phyloP scores from a whole-genome alignment of 1,140 invertebrate genomes.

The Parasteatoda tepidariorum region DNA sequence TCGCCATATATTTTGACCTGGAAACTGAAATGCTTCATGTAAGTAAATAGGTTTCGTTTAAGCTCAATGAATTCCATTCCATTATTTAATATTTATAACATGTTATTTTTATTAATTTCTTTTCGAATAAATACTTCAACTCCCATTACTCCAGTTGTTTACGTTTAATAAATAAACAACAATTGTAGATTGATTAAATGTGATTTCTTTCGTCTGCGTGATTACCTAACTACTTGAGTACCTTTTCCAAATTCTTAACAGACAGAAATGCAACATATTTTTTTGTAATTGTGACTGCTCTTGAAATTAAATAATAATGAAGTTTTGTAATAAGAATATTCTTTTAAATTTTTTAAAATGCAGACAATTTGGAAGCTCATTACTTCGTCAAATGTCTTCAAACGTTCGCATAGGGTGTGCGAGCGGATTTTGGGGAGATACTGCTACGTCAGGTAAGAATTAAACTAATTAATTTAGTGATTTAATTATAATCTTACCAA shows the following conservation, averaged over 20 bases:
- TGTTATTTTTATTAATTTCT: too few species aligned
- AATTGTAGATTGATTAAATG: not conserved
- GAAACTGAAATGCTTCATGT: not conserved
- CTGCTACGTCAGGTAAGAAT: slow-evolving; percentile 69
- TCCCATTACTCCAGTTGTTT: not conserved
- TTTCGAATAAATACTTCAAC: not conserved
- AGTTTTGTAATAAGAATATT: not conserved
- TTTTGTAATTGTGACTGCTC: not conserved
- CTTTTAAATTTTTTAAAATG: slow-evolving; percentile 52
- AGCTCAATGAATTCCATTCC: too few species aligned
- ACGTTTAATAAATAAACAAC: not conserved
- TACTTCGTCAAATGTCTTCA: slow-evolving; percentile 32
- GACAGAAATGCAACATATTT: too few species aligned
- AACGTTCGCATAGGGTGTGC: slow-evolving; percentile 72
- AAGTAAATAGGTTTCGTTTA: not conserved
- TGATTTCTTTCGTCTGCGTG: not conserved
- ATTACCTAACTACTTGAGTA: not conserved
- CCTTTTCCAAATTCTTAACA: too few species aligned
- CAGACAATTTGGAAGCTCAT: not conserved
- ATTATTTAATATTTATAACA: too few species aligned
- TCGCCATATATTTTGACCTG: not conserved
- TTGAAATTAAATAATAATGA: slow-evolving; percentile 2
- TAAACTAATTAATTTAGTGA: not conserved
- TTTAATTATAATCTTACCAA: not conserved
- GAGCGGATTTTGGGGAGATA: slow-evolving; percentile 74